Evolutionary conservation across 2,888 invertebrate species (phyloP), one percentile per base, ranked within the genome.

Genomic region (Cataglyphis rosenhaueri): DNA sequence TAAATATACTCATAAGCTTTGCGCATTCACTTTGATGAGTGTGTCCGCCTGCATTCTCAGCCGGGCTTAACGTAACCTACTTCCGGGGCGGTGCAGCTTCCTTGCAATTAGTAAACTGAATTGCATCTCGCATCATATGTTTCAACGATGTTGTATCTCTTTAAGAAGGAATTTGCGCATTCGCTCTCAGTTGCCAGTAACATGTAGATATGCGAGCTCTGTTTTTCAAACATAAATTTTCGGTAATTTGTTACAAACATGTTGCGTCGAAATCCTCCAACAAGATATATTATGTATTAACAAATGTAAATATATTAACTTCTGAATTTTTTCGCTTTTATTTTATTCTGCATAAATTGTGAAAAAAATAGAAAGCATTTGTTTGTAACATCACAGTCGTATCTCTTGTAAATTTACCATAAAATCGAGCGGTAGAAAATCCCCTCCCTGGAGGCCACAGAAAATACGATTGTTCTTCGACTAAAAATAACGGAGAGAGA

Each of bases 1-100:
- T 1, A 73, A 25, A 62, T 61, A 15, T 8, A 48, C 21, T 21
- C 38, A 52, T 74, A 62, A 79, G 64, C 75, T 85, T 73, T 52
- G 21, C 83, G 32, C 55, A 64, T 79, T 76, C 48, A 29, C 64
- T 59, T 71, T 71, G 35, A 44, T 18, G 71, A 71, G 48, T 59
- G 48, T 57, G 64, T 65, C 41, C 70, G 82, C 59, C 73, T 70
- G 66, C 64, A 73, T 83, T 87, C 83, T 86, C 79, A 86, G 83
- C 81, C 82, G 59, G 71, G 82, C 76, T 87, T 83, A 85, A 86
- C 83, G 64, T 87, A 86, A 86, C 85, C 84, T 76, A 87, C 76
- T 84, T 88, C 57, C 83, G 35, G 35, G 48, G 21, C 74, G 81
- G 25, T 10, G 65, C 41, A 74, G 70, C 81, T 82, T 82, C 81